phyloP scores from a whole-genome alignment of 1,140 invertebrate genomes.

The Lordiphosa mommai region DNA sequence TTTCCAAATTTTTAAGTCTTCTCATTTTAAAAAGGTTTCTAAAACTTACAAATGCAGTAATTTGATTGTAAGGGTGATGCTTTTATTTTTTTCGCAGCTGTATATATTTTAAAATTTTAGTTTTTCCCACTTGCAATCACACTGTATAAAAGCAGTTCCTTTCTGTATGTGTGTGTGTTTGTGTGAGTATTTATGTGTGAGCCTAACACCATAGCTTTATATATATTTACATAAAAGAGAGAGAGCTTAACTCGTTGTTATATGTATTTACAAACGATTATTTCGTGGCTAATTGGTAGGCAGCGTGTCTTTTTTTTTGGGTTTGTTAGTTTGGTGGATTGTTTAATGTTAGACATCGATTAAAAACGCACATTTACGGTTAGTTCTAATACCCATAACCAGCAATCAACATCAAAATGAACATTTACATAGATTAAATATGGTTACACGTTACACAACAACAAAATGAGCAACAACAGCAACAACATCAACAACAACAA shows the following conservation, averaged over 20 bases:
- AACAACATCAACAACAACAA: conserved; percentile 51
- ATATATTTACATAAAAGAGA: conserved; percentile 31
- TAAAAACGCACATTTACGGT: conserved; percentile 56
- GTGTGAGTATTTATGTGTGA: conserved; percentile 3
- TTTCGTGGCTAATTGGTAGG: conserved; percentile 27
- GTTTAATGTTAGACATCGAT: conserved; percentile 49
- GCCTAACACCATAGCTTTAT: conserved; percentile 12
- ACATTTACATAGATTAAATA: conserved; percentile 61
- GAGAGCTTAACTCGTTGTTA: conserved; percentile 12
- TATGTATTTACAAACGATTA: conserved; percentile 42
- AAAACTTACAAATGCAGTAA: too few relatives aligned
- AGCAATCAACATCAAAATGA: conserved; percentile 47
- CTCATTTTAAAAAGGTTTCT: too few relatives aligned
- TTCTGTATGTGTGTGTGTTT: background rate
- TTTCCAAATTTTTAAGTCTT: too few relatives aligned
- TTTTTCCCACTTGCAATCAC: conserved; percentile 38
- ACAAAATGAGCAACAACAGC: conserved; percentile 34
- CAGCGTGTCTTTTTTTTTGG: conserved; percentile 21
- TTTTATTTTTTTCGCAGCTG: too few relatives aligned
- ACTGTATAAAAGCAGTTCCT: conserved; percentile 52
- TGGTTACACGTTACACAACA: conserved; percentile 15
- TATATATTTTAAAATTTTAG: conserved; percentile 16
- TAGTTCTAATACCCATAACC: conserved; percentile 25
- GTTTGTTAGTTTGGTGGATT: conserved; percentile 31
- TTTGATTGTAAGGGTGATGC: too few relatives aligned